A percentile compares a stretch with the other conserved stretches of the same genome.
Evolutionary conservation across 2,113 vertebrate species (phyloP).

Genomic region (Cheilinus undulatus): DNA sequence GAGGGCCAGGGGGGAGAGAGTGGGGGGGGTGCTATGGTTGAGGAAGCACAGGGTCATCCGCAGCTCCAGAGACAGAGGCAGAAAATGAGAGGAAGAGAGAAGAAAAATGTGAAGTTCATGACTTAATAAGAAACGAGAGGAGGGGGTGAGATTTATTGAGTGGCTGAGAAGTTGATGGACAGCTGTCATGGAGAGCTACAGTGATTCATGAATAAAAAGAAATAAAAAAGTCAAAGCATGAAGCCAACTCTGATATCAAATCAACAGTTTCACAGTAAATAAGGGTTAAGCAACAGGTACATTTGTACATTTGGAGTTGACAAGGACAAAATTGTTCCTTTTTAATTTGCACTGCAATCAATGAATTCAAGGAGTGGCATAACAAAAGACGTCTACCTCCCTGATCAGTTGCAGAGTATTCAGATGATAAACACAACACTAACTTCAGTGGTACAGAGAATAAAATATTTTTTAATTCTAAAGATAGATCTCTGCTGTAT

Average conservation of each 20-base stretch:
- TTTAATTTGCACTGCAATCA: too few species aligned
- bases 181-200: neutral
- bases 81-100: conserved; percentile 28
- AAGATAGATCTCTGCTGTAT: too few species aligned
- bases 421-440: too few species aligned
- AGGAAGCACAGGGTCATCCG: conserved; percentile 67
- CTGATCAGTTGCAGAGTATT: too few species aligned
- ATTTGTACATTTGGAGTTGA: too few species aligned
- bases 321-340: too few species aligned
- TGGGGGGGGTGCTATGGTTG: conserved; percentile 37
- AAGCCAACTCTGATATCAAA: neutral
- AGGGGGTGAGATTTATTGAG: conserved; percentile 4
- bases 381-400: too few species aligned
- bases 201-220: neutral
- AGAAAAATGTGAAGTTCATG: conserved; percentile 44
- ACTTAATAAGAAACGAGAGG: conserved; percentile 21
- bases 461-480: too few species aligned
- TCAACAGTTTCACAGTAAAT: neutral
- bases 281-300: neutral
- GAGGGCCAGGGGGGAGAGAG: conserved; percentile 25
- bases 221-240: neutral
- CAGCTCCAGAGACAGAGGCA: conserved; percentile 33
- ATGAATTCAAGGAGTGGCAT: too few species aligned
- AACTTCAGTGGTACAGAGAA: too few species aligned
- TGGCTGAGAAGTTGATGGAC: neutral